These are phyloP conservation scores for Acanthopagrus latus DNA, from an alignment of 2,797 vertebrate species.

Conservation along the genomic window DNA sequence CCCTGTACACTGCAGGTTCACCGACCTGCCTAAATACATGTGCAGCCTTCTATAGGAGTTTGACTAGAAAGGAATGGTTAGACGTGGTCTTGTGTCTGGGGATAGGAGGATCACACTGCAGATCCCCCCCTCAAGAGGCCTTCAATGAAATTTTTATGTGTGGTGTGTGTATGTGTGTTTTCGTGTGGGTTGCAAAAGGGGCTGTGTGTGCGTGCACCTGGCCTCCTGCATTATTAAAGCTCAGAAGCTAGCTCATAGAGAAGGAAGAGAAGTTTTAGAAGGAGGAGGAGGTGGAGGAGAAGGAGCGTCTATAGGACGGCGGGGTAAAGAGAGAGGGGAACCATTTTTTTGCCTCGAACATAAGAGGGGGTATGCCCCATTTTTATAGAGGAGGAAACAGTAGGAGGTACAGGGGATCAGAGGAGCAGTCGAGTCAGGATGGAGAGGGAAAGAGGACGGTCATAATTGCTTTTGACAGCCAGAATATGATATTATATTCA, in stretches of 20 bases:
- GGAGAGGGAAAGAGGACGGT: slow-evolving; percentile 3
- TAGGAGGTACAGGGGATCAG: slow-evolving; percentile 39
- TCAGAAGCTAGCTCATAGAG: slow-evolving; percentile 60
- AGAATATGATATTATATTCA: slow-evolving; percentile 34
- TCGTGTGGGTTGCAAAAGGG: slow-evolving; percentile 72
- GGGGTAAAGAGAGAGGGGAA: slow-evolving; percentile 20
- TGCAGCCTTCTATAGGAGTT: slow-evolving; percentile 37
- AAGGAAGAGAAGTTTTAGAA: slow-evolving; percentile 66
- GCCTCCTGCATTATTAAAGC: slow-evolving; percentile 86
- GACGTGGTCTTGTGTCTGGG: slow-evolving; percentile 59
- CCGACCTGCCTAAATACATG: slow-evolving; percentile 25
- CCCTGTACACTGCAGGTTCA: slow-evolving; percentile 21
- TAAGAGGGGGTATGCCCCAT: slow-evolving; percentile 27
- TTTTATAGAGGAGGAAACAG: slow-evolving; percentile 43
- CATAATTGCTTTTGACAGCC: background rate
- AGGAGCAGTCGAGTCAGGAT: slow-evolving; percentile 37
- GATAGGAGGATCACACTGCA: slow-evolving; percentile 72
- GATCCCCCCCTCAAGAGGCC: slow-evolving; percentile 63
- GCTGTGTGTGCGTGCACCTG: slow-evolving; percentile 78
- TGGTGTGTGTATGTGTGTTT: slow-evolving; percentile 63
- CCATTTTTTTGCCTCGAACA: slow-evolving; percentile 39
- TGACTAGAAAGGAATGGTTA: slow-evolving; percentile 50
- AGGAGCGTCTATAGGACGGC: slow-evolving; percentile 35
- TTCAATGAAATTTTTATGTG: slow-evolving; percentile 82
- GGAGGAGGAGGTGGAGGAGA: slow-evolving; percentile 17